Percentiles rank a stretch among this genome's conserved stretches.
phyloP scores from a whole-genome alignment of 2,797 vertebrate species.

The Sebastes minor region DNA sequence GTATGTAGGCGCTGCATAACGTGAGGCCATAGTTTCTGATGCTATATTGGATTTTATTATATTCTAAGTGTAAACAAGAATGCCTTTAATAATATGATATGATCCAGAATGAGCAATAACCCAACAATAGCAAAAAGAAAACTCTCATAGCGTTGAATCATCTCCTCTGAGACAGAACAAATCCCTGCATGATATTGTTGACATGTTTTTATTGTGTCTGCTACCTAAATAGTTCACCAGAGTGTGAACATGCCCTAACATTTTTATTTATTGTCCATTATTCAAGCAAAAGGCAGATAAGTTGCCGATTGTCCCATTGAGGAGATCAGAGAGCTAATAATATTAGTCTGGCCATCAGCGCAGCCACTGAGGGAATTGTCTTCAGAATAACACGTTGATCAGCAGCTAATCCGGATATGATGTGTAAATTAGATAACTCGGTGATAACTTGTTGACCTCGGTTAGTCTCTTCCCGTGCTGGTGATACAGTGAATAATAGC shows the following conservation, averaged over 20 bases:
- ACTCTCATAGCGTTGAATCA: neutral
- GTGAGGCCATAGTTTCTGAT: neutral
- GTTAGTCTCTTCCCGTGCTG: neutral
- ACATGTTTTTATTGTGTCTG: neutral
- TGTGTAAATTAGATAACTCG: slow-evolving; percentile 21
- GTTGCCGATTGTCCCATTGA: neutral
- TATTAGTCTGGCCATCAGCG: slow-evolving; percentile 18
- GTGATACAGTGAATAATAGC: neutral
- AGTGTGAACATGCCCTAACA: neutral
- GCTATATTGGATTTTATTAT: neutral
- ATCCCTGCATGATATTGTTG: neutral
- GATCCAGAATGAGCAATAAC: neutral
- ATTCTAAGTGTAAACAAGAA: neutral
- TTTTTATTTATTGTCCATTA: neutral
- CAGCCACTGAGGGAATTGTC: neutral
- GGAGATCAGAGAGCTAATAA: neutral
- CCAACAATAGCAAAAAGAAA: neutral
- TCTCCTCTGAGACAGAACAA: neutral
- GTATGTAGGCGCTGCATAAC: neutral
- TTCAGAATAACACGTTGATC: slow-evolving; percentile 11
- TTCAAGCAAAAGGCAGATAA: neutral
- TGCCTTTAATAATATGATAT: neutral
- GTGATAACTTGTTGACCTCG: slow-evolving; percentile 17
- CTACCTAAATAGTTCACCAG: neutral
- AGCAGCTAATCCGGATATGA: slow-evolving; percentile 25